Conservation (phyloP, 2,113 vertebrate genomes). For the Psittacara wagleri region DNA sequence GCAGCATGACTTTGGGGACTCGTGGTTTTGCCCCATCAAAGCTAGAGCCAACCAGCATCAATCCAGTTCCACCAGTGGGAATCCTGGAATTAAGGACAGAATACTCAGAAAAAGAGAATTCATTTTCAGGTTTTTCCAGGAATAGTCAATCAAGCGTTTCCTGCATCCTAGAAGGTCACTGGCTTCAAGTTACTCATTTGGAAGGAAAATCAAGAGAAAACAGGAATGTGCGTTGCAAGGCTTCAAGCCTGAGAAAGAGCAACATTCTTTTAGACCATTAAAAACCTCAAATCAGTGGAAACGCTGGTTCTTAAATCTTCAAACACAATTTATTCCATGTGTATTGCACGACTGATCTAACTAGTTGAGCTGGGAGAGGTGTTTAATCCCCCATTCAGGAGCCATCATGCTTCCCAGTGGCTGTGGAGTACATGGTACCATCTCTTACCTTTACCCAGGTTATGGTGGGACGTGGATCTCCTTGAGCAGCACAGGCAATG, state of each 20-base stretch:
- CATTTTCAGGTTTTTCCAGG: background rate
- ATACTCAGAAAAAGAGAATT: background rate
- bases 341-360: background rate
- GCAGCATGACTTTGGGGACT: background rate
- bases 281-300: background rate
- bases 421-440: fast-evolving
- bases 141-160: background rate
- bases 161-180: background rate
- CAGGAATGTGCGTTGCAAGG: background rate
- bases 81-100: background rate
- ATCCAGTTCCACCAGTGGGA: background rate
- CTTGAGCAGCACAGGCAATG: constrained; percentile 61
- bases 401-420: background rate
- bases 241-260: background rate
- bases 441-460: constrained; percentile 70
- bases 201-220: background rate
- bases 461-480: constrained; percentile 69
- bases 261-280: background rate
- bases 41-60: background rate
- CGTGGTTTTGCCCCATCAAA: background rate
- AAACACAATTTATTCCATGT: background rate
- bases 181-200: background rate
- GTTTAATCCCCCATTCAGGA: background rate
- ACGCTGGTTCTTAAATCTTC: background rate
- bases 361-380: background rate